A percentile compares a stretch with the other conserved stretches of the same genome.
Conservation (phyloP, 2,888 invertebrate genomes). For the Thecocarcelia acutangulata region DNA sequence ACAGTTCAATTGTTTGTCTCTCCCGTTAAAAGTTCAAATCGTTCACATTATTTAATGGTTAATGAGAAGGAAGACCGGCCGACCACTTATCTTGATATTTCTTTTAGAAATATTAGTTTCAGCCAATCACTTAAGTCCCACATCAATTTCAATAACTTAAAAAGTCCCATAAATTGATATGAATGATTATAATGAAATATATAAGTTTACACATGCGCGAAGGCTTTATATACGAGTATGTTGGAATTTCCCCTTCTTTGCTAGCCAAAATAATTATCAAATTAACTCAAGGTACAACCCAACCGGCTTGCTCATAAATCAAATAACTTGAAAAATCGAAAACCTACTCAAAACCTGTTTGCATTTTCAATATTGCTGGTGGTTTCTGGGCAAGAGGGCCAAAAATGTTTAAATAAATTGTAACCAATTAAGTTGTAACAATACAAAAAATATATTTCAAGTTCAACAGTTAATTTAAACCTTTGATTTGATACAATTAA, state of each 20-base stretch:
- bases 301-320: slow-evolving; percentile 69
- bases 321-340: slow-evolving; percentile 39
- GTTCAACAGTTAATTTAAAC: slow-evolving; percentile 50
- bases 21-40: background rate
- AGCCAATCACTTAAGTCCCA: background rate
- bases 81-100: background rate
- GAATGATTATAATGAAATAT: background rate
- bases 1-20: background rate
- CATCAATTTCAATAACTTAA: background rate
- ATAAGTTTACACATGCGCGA: background rate
- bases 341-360: slow-evolving; percentile 47
- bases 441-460: slow-evolving; percentile 60
- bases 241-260: slow-evolving; percentile 51
- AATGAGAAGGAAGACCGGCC: slow-evolving; percentile 12
- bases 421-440: slow-evolving; percentile 45
- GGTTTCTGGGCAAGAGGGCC: background rate
- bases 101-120: background rate
- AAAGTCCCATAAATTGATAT: background rate
- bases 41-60: background rate
- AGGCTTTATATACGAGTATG: slow-evolving; percentile 40
- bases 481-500: slow-evolving; percentile 19
- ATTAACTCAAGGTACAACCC: slow-evolving; percentile 62
- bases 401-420: slow-evolving; percentile 42
- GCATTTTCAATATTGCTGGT: background rate
- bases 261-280: slow-evolving; percentile 16